Percentiles rank a stretch among this genome's conserved stretches.
Conservation (phyloP, 2,113 vertebrate genomes). For the Phalacrocorax carbo region DNA sequence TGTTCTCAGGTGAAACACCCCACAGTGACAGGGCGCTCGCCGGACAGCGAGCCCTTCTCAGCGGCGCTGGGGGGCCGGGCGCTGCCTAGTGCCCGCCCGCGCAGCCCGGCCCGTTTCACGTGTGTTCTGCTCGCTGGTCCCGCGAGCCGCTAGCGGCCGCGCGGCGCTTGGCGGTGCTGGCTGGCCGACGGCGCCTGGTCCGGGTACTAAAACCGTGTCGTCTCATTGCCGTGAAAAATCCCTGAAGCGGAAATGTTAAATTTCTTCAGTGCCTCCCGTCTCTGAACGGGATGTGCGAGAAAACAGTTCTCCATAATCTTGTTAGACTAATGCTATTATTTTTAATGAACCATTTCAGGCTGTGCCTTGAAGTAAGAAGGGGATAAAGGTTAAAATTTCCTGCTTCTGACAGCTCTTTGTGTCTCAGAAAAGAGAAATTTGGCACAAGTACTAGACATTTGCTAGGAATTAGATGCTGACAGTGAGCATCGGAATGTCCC, state of each 20-base stretch:
- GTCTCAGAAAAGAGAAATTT: neutral
- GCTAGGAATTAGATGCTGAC: neutral
- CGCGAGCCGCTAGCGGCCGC: fast-evolving
- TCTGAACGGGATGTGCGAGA: neutral
- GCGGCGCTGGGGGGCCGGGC: neutral
- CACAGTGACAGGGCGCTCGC: fast-evolving
- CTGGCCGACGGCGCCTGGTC: neutral
- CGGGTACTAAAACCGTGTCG: neutral
- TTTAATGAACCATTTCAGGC: neutral
- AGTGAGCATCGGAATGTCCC: neutral
- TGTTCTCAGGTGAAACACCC: neutral
- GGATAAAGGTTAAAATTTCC: neutral
- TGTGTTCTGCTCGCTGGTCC: fast-evolving
- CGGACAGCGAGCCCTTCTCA: neutral
- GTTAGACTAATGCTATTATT: neutral
- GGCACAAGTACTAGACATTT: neutral
- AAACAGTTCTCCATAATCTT: neutral
- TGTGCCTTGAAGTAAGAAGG: neutral
- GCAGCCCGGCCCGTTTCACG: neutral
- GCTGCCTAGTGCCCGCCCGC: neutral
- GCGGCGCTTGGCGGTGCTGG: neutral
- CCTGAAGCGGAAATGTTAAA: neutral
- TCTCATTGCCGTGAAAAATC: neutral
- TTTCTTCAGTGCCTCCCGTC: neutral
- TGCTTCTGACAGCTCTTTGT: neutral